phyloP scores from a whole-genome alignment of 2,888 invertebrate species.

The Isotomurus palustris region DNA sequence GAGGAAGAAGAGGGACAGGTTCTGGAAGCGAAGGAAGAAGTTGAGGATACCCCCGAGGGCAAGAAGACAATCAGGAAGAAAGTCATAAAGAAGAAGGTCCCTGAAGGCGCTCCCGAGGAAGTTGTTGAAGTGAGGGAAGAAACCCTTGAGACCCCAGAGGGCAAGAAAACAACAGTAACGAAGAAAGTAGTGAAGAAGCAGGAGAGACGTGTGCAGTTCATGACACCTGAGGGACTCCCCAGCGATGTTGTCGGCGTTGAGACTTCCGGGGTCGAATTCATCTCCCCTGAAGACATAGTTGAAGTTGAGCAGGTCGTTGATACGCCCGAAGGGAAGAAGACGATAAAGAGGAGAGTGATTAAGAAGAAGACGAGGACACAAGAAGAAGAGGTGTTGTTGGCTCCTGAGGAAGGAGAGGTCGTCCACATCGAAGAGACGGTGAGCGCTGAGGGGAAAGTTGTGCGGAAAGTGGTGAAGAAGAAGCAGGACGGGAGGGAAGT shows the following conservation, averaged over 20 bases:
- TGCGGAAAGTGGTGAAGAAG: conserved; percentile 5
- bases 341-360: background rate
- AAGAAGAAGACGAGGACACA: background rate
- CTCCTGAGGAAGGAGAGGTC: background rate
- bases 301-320: too few species aligned
- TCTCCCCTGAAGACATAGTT: background rate
- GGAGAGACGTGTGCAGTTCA: background rate
- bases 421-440: too few species aligned
- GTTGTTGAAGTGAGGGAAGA: background rate
- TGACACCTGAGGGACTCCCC: conserved; percentile 11
- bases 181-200: background rate
- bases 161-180: background rate
- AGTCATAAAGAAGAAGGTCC: conserved; percentile 2
- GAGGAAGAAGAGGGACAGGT: background rate
- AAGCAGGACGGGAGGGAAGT: background rate
- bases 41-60: conserved; percentile 5
- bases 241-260: too few species aligned
- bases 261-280: background rate
- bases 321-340: too few species aligned
- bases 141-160: background rate
- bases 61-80: conserved; percentile 40
- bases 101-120: conserved; percentile 48
- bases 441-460: background rate
- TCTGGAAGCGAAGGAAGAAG: background rate
- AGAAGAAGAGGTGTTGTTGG: background rate